Evolutionary conservation across 1,140 invertebrate species (phyloP).

Genomic region (Cydia amplana): DNA sequence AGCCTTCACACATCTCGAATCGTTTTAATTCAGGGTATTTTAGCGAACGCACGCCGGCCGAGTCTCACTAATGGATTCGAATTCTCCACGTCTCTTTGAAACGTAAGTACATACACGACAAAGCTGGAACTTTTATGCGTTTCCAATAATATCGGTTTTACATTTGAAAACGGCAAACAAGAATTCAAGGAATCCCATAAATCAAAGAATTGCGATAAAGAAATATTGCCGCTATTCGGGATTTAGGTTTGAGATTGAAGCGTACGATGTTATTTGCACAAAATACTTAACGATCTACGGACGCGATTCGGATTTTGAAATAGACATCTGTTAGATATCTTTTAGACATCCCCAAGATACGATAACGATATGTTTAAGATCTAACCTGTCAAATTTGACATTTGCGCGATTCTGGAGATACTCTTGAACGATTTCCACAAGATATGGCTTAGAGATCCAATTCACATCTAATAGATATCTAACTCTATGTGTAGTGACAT

Average conservation of each 20-base stretch:
- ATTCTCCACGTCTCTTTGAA: conserved; percentile 24
- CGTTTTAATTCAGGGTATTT: conserved; percentile 28
- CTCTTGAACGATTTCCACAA: no score
- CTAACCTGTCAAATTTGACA: no score
- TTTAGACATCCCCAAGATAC: no score
- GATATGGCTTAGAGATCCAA: no score
- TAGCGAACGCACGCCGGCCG: conserved; percentile 13
- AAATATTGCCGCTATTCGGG: conserved; percentile 9
- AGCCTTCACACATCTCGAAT: background rate
- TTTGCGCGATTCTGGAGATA: no score
- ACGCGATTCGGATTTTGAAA: no score
- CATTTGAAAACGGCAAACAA: conserved; percentile 30
- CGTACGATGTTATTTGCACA: background rate
- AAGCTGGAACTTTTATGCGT: conserved; percentile 29
- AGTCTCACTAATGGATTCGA: conserved; percentile 22
- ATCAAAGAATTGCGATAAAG: conserved; percentile 26
- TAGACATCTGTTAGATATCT: no score
- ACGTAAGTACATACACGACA: conserved; percentile 27
- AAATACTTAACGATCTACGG: background rate
- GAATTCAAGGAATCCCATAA: conserved; percentile 29
- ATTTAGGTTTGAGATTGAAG: conserved; percentile 3
- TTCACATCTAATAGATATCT: no score
- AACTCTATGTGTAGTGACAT: no score
- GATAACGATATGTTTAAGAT: no score
- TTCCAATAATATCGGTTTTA: conserved; percentile 30